phyloP scores from a whole-genome alignment of 2,113 vertebrate genomes.

The Pimephales promelas region DNA sequence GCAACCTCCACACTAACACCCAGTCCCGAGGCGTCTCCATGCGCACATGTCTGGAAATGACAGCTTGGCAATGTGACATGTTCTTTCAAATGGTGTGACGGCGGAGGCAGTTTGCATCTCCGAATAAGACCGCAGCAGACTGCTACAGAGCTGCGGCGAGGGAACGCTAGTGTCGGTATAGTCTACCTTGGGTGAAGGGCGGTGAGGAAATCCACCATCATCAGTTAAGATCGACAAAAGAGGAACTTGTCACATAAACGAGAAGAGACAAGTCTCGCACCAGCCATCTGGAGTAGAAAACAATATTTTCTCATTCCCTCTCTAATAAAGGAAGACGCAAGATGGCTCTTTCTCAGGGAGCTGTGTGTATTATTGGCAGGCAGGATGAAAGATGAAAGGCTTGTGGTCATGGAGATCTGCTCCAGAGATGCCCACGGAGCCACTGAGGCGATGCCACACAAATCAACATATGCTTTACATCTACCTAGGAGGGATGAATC shows the following conservation, averaged over 20 bases:
- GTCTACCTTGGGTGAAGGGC: neutral
- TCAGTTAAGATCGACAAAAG: constrained; percentile 40
- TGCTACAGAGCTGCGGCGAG: neutral
- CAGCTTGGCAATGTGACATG: constrained; percentile 15
- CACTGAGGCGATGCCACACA: constrained; percentile 24
- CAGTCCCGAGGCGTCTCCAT: constrained; percentile 11
- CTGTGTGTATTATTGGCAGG: constrained; percentile 32
- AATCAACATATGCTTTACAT: constrained; percentile 27
- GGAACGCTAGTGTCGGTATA: neutral
- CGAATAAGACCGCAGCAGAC: neutral
- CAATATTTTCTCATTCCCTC: constrained; percentile 53
- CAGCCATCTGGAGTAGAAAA: constrained; percentile 56
- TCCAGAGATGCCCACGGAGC: constrained; percentile 32
- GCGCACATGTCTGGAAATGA: constrained; percentile 14
- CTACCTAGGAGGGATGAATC: constrained; percentile 13
- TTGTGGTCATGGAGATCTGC: constrained; percentile 34
- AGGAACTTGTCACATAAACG: constrained; percentile 46
- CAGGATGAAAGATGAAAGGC: constrained; percentile 43
- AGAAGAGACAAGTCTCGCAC: constrained; percentile 47
- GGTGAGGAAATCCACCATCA: constrained; percentile 7
- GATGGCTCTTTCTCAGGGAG: constrained; percentile 33
- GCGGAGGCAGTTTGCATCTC: constrained; percentile 3
- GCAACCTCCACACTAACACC: neutral
- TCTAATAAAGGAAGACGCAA: constrained; percentile 48
- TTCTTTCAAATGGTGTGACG: constrained; percentile 4